A percentile compares a stretch with the other conserved stretches of the same genome.
Conservation (phyloP, 1,140 invertebrate species). For the Sinonovacula constricta region DNA sequence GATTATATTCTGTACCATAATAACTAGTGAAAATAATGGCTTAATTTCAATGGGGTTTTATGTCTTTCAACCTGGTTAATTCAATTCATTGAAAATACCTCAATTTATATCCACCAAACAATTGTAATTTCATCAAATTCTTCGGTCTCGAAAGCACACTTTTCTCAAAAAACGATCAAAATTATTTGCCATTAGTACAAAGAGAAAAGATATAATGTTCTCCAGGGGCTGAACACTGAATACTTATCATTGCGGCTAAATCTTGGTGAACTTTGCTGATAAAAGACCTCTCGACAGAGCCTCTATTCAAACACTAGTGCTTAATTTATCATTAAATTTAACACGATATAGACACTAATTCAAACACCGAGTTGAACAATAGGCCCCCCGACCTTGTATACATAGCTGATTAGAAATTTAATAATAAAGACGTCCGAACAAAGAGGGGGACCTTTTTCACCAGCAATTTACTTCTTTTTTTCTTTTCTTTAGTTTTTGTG, state of each 20-base stretch:
- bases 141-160: conserved; percentile 30
- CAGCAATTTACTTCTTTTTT: conserved; percentile 34
- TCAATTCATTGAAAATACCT: conserved; percentile 43
- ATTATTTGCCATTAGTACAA: conserved; percentile 45
- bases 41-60: conserved; percentile 30
- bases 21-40: conserved; percentile 52
- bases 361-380: conserved; percentile 39
- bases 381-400: conserved; percentile 43
- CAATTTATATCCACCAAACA: conserved; percentile 34
- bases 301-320: conserved; percentile 47
- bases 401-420: conserved; percentile 54
- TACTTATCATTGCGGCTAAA: conserved; percentile 27
- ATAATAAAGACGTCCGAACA: conserved; percentile 45
- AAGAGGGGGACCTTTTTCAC: conserved; percentile 24
- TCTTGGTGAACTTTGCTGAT: conserved; percentile 25
- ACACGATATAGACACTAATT: conserved; percentile 54
- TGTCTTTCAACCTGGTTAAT: conserved; percentile 40
- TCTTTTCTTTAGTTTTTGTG: too few relatives aligned
- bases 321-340: conserved; percentile 56
- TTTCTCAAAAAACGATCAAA: conserved; percentile 37
- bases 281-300: conserved; percentile 21
- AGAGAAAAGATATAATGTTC: conserved; percentile 46
- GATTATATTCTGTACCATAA: conserved; percentile 39
- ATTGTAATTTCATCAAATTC: conserved; percentile 47
- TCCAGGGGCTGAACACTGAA: conserved; percentile 33